A percentile compares a stretch with the other conserved stretches of the same genome.
These are phyloP conservation scores for Chionomys nivalis DNA, from an alignment of 2,113 vertebrate genomes.

Conservation along the genomic window DNA sequence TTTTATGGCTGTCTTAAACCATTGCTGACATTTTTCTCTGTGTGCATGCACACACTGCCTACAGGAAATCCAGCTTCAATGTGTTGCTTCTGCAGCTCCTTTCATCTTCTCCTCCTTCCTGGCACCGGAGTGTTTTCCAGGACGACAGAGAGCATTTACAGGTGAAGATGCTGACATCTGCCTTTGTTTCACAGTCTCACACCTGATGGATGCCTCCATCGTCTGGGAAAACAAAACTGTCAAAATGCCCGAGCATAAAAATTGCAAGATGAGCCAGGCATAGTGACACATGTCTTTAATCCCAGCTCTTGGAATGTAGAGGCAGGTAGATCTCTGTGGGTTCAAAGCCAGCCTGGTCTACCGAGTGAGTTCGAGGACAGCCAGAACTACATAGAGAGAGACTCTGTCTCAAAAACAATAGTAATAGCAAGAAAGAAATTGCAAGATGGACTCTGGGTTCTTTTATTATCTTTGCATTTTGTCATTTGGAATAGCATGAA, in stretches of 20 bases:
- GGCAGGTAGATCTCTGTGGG: background rate
- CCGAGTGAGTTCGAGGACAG: background rate
- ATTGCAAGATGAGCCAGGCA: background rate
- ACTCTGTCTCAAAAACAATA: background rate
- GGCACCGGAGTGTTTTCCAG: constrained; percentile 56
- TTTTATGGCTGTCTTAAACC: constrained; percentile 43
- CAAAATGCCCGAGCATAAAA: constrained; percentile 53
- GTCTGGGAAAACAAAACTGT: constrained; percentile 39
- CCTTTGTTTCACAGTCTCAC: background rate
- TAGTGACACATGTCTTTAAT: background rate
- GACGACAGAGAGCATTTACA: constrained; percentile 13
- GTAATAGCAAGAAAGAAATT: background rate
- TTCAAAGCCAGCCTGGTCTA: background rate
- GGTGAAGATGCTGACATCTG: constrained; percentile 63
- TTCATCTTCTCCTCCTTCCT: constrained; percentile 55
- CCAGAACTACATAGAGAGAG: background rate
- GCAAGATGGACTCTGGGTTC: background rate
- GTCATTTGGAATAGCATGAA: background rate
- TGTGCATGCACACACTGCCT: background rate
- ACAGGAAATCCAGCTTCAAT: constrained; percentile 59
- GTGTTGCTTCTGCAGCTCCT: constrained; percentile 35
- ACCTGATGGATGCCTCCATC: constrained; percentile 42
- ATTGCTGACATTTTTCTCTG: constrained; percentile 50
- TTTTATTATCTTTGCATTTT: background rate
- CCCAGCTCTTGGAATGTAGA: background rate